These are phyloP conservation scores for Lepus timidus DNA, from an alignment of 2,113 vertebrate species.

Conservation along the genomic window DNA sequence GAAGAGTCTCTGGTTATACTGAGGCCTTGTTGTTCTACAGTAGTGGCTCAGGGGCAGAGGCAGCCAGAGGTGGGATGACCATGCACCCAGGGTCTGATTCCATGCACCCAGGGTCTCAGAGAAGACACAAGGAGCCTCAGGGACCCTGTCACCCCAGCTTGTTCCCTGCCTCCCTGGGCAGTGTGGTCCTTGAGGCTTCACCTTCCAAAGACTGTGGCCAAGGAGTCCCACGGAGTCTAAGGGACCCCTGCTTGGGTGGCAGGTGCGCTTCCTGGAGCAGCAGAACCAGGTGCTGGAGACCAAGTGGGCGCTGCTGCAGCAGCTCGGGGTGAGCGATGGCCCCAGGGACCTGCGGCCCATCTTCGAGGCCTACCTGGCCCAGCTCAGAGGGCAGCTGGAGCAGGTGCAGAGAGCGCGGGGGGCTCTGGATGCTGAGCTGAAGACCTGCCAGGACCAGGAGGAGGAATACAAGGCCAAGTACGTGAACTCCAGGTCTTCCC, in stretches of 20 bases:
- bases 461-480: conserved; percentile 95
- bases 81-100: not conserved
- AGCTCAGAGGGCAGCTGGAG: conserved; percentile 89
- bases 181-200: not conserved
- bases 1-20: not conserved
- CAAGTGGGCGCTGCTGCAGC: conserved; percentile 88
- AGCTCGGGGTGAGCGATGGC: rapidly evolving
- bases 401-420: conserved; percentile 87
- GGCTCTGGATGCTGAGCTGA: conserved; percentile 89
- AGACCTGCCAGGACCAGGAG: conserved; percentile 88
- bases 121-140: not conserved
- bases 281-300: conserved; percentile 88
- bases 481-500: conserved; percentile 34
- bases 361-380: conserved; percentile 90
- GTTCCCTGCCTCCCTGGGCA: too few relatives aligned
- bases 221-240: not conserved
- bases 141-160: too few relatives aligned
- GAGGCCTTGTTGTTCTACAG: not conserved
- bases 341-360: conserved; percentile 83
- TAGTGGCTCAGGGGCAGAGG: not conserved
- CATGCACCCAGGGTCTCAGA: not conserved
- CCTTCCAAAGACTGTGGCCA: not conserved
- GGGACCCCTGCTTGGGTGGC: not conserved
- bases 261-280: conserved; percentile 89
- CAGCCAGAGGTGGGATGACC: not conserved